Conservation (phyloP, 2,888 invertebrate species). For the Sussaba pulchella region DNA sequence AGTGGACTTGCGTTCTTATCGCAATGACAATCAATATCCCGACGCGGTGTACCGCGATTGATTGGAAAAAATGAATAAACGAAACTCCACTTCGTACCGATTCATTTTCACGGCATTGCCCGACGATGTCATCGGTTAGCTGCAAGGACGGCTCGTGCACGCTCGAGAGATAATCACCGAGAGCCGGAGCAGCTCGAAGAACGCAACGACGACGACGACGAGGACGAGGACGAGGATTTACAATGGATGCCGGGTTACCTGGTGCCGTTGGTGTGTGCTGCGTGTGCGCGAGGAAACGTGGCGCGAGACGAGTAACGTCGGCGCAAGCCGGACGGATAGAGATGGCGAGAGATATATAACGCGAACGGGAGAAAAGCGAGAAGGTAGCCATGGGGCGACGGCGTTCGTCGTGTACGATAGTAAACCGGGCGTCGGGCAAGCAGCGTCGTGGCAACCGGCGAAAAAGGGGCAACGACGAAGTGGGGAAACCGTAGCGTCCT, state of each 20-base stretch:
- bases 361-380: constrained; percentile 70
- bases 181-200: constrained; percentile 40
- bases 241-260: constrained; percentile 62
- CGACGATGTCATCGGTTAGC: too few relatives aligned
- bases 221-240: constrained; percentile 62
- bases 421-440: constrained; percentile 44
- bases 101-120: too few relatives aligned
- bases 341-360: constrained; percentile 39
- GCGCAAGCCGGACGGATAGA: constrained; percentile 34
- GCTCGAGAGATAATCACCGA: constrained; percentile 14
- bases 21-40: background rate
- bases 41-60: background rate
- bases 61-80: background rate
- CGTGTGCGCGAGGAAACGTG: constrained; percentile 48
- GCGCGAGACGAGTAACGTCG: constrained; percentile 23
- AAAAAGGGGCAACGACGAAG: constrained; percentile 16
- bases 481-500: constrained; percentile 26
- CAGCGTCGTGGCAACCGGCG: constrained; percentile 37
- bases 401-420: constrained; percentile 16
- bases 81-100: too few relatives aligned
- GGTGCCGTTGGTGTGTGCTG: constrained; percentile 47
- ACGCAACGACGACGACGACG: constrained; percentile 66
- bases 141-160: constrained; percentile 4
- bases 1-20: constrained; percentile 60
- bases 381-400: constrained; percentile 59